Evolutionary conservation across 1,140 invertebrate genomes (phyloP), one percentile per base, ranked within the genome.

Genomic region (Tetraneura akinire): DNA sequence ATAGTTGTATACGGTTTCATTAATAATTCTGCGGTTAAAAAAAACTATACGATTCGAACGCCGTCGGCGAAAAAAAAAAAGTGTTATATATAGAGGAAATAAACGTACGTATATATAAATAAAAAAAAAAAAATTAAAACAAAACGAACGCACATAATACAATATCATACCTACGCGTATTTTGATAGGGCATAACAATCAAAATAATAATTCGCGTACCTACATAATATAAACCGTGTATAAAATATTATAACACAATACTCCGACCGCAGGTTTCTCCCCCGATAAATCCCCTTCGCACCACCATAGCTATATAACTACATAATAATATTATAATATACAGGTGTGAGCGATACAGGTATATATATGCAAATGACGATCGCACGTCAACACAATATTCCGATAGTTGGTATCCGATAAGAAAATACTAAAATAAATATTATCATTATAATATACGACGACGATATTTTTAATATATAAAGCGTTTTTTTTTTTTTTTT

Each of bases 1-100:
- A n/a, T n/a, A n/a, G 64, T 68, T 68, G 64, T 68, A 13, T 68
- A n/a, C n/a, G n/a, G n/a, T 68, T 68, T 47, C 21, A 68, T 68
- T 68, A 68, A 68, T 68, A 68, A 47, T 68, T 68, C 8, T 47
- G 64, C 14, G 42, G 42, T 47, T 68, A 47, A 47, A 68, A 68
- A n/a, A n/a, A n/a, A n/a, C n/a, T n/a, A 3, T 8, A 8, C 32
- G 32, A 68, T 68, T 68, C 23, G 6, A 45, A 68, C 64, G 37
- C n/a, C 21, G 23, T 47, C 37, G 62, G 32, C 32, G 32, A 42
- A 64, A 64, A 64, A 62, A 64, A 42, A 37, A 64, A n/a, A n/a
- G n/a, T n/a, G n/a, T n/a, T n/a, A n/a, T n/a, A n/a, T n/a, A n/a
- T n/a, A n/a, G n/a, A n/a, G n/a, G n/a, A n/a, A n/a, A n/a, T n/a